Conservation (phyloP, 2,113 vertebrate genomes). For the Ceyx cyanopectus region DNA sequence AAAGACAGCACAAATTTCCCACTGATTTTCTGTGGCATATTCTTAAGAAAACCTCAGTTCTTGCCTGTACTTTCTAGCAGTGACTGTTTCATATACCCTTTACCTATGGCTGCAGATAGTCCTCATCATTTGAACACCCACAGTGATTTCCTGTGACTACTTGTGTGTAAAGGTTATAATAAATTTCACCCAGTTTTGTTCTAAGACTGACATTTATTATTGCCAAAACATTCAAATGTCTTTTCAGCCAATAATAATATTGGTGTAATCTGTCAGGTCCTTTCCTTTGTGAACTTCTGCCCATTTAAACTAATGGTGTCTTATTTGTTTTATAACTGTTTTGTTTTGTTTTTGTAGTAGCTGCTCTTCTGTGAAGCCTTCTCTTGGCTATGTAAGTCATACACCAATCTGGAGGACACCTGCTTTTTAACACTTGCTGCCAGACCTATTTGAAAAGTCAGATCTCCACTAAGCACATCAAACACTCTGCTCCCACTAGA, state of each 20-base stretch:
- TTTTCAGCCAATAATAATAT: slow-evolving; percentile 49
- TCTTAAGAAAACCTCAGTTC: not conserved
- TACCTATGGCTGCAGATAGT: not conserved
- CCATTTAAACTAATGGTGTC: slow-evolving; percentile 41
- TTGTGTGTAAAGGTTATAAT: slow-evolving; percentile 22
- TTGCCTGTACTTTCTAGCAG: slow-evolving; percentile 36
- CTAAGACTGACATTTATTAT: slow-evolving; percentile 7
- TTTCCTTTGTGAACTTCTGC: slow-evolving; percentile 44
- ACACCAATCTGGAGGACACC: slow-evolving; percentile 65
- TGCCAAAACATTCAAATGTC: slow-evolving; percentile 18
- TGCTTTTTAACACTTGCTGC: slow-evolving; percentile 47
- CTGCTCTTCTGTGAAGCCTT: slow-evolving; percentile 36
- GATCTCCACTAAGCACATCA: slow-evolving; percentile 56
- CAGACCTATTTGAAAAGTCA: slow-evolving; percentile 60
- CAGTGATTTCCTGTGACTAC: not conserved
- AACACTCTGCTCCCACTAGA: slow-evolving; percentile 31
- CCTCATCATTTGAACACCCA: slow-evolving; percentile 4
- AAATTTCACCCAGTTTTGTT: slow-evolving; percentile 55
- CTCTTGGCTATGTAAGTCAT: slow-evolving; percentile 14
- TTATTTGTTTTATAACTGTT: slow-evolving; percentile 34
- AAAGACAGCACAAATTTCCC: not conserved
- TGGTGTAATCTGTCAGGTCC: slow-evolving; percentile 7
- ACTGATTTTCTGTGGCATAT: not conserved
- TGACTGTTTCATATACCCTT: slow-evolving; percentile 28
- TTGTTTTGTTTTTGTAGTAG: slow-evolving; percentile 40